Percentiles rank a stretch among this genome's conserved stretches.
phyloP scores from a whole-genome alignment of 2,888 invertebrate genomes.

The Meloe dianella region DNA sequence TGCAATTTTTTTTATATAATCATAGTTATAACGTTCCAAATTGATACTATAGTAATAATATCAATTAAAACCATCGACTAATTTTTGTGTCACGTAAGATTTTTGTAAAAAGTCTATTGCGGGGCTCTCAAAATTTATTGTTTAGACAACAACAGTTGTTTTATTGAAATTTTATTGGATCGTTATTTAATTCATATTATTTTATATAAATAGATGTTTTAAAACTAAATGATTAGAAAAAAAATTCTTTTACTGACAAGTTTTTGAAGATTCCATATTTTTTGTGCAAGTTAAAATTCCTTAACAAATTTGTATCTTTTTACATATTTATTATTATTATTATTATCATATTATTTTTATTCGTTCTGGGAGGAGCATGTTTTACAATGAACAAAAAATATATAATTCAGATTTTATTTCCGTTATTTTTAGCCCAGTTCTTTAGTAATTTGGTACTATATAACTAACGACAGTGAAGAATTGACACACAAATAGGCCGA shows the following conservation, averaged over 20 bases:
- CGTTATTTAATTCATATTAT: conserved; percentile 52
- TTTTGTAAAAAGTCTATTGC: too few species aligned
- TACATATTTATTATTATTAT: conserved; percentile 40
- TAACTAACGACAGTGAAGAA: too few species aligned
- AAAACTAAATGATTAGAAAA: background rate
- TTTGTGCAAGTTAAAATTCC: conserved; percentile 5
- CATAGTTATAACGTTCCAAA: too few species aligned
- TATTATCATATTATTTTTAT: conserved; percentile 14
- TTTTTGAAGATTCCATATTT: conserved; percentile 15
- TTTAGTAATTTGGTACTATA: too few species aligned
- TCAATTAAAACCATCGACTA: too few species aligned
- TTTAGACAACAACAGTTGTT: conserved; percentile 37
- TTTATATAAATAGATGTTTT: conserved; percentile 32
- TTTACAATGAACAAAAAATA: conserved; percentile 56
- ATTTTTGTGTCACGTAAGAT: too few species aligned
- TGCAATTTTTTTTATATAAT: too few species aligned
- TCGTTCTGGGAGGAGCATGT: conserved; percentile 57
- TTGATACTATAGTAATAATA: too few species aligned
- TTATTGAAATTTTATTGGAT: conserved; percentile 51
- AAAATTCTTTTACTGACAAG: conserved; percentile 21
- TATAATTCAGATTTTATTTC: background rate
- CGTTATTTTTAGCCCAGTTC: too few species aligned
- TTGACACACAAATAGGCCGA: too few species aligned
- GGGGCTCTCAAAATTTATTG: too few species aligned
- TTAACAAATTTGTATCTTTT: conserved; percentile 41